Evolutionary conservation across 2,113 vertebrate species (phyloP).

Genomic region (Piaya cayana): DNA sequence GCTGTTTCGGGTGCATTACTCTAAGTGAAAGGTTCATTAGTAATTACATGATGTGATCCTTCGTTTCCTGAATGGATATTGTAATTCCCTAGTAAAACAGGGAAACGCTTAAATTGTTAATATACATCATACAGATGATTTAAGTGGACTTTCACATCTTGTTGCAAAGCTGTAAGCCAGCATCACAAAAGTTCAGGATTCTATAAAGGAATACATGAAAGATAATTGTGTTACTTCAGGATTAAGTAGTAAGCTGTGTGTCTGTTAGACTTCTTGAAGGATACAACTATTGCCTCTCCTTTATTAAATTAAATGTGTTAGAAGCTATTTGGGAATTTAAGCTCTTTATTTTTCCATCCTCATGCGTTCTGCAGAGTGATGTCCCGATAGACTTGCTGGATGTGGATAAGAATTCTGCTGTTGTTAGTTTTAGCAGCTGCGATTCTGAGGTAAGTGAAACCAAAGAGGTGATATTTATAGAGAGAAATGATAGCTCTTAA

Average conservation of each 20-base stretch:
- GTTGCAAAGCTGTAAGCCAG: neutral
- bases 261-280: neutral
- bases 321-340: neutral
- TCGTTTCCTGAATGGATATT: neutral
- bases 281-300: neutral
- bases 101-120: neutral
- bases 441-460: conserved; percentile 88
- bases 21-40: neutral
- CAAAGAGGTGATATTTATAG: neutral
- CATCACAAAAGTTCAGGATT: neutral
- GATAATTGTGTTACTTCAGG: neutral
- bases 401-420: conserved; percentile 97
- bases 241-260: neutral
- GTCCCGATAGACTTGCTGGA: conserved; percentile 95
- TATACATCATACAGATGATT: neutral
- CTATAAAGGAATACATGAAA: neutral
- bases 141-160: neutral
- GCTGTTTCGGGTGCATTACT: neutral
- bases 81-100: neutral
- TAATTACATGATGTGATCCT: neutral
- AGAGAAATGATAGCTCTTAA: neutral
- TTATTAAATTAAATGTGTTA: neutral
- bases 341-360: neutral
- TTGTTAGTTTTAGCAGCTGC: conserved; percentile 97
- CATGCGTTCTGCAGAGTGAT: conserved; percentile 82